Evolutionary conservation across 2,113 vertebrate genomes (phyloP), one percentile per base, ranked within the genome.

Genomic region (Papio anubis): DNA sequence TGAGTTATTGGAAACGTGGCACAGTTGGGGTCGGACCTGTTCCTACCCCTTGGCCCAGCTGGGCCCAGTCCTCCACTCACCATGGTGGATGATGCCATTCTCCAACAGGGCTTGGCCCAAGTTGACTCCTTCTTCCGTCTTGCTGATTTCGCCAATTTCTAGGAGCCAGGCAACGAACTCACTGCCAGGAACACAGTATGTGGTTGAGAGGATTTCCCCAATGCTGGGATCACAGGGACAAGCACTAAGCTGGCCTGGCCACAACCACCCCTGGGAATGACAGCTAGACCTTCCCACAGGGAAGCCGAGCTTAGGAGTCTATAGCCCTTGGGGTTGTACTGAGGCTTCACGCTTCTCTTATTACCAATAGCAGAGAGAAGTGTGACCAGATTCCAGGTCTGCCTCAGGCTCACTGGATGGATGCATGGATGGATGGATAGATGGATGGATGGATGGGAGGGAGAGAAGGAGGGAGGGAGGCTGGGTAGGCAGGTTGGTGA

Each of bases 21-120:
- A 8, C 38, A 2, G 25, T 12, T 14, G 16, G 21, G 70, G 52
- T 25, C 59, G 57, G 81, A 5, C 59, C 81, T 70, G 23, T 1
- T 11, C 72, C 50, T 1, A 17, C 2, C 43, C 45, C n/a, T 1
- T 4, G 1, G n/a, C 21, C 43, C 11, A 0, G 59, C 43, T 0
- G 1, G 17, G 0, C 66, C 30, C 1, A 2, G 82, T 79, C 75
- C 82, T 25, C 5, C 30, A 98, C 99, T 99, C 98, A 99, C 99
- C 99, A 5, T 99, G 99, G 98, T 99, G 99, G 98, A 99, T 99
- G 88, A 99, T 99, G 76, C 99, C 99, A 4, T 99, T 99, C 98
- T 99, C 99, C 98, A 99, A 73, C 45, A 99, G 98, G 8, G 99
- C 99, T 97, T 99, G 99, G 97, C 99, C 99, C 98, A 99, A 95